A percentile compares a stretch with the other conserved stretches of the same genome.
These are phyloP conservation scores for Actias luna DNA, from an alignment of 2,888 invertebrate genomes.

Conservation along the genomic window DNA sequence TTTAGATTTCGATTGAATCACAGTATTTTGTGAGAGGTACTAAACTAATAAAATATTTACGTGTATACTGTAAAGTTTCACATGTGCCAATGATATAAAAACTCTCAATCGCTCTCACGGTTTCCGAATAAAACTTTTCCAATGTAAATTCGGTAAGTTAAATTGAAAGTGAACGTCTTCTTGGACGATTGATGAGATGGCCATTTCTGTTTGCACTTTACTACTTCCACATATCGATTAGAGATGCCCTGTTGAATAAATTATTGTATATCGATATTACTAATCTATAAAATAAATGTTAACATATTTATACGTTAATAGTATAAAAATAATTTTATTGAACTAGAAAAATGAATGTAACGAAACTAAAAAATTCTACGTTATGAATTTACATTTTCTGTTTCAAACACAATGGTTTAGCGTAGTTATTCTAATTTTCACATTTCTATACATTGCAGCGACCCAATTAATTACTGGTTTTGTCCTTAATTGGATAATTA, in stretches of 20 bases:
- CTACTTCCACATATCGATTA: slow-evolving; percentile 20
- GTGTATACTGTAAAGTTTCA: slow-evolving; percentile 5
- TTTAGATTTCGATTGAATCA: background rate
- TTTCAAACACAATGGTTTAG: too few relatives aligned
- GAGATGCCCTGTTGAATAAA: slow-evolving; percentile 11
- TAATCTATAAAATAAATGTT: background rate
- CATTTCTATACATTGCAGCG: too few relatives aligned
- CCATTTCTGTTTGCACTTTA: slow-evolving; percentile 31
- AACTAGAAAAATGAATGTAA: too few relatives aligned
- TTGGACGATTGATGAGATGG: slow-evolving; percentile 46
- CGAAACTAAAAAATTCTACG: too few relatives aligned
- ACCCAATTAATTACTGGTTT: too few relatives aligned
- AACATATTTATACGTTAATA: background rate
- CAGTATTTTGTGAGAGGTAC: background rate
- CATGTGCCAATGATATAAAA: slow-evolving; percentile 27
- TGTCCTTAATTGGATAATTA: too few relatives aligned
- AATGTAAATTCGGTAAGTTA: slow-evolving; percentile 49
- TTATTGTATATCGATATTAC: background rate
- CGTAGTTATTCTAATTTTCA: background rate
- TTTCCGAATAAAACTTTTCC: slow-evolving; percentile 30
- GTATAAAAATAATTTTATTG: background rate
- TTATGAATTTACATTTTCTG: too few relatives aligned
- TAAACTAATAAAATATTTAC: too few relatives aligned
- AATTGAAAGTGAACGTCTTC: slow-evolving; percentile 47
- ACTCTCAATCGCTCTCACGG: slow-evolving; percentile 28